Conservation (phyloP, 2,888 invertebrate species). For the Drosophila kokeensis region DNA sequence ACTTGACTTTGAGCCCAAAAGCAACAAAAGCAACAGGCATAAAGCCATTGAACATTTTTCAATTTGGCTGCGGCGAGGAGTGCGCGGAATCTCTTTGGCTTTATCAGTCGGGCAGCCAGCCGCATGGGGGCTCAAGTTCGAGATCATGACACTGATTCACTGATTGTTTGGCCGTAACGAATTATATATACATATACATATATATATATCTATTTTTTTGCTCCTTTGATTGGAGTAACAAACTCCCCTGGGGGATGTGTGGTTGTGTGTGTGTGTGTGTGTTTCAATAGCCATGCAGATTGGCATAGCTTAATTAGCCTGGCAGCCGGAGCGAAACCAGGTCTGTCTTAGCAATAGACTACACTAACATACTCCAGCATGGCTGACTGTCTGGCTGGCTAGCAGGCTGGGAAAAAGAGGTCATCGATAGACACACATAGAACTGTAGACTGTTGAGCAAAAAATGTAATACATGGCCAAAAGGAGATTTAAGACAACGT, state of each 20-base stretch:
- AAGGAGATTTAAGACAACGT: slow-evolving; percentile 45
- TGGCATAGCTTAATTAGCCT: slow-evolving; percentile 76
- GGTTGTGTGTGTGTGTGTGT: slow-evolving; percentile 14
- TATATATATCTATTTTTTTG: slow-evolving; percentile 20
- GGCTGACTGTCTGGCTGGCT: slow-evolving; percentile 15
- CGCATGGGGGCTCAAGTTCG: slow-evolving; percentile 71
- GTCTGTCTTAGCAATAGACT: slow-evolving; percentile 37
- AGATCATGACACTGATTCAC: slow-evolving; percentile 81
- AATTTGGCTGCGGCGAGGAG: slow-evolving; percentile 53
- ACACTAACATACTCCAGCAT: slow-evolving; percentile 45
- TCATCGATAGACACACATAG: slow-evolving; percentile 64
- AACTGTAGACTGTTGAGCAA: slow-evolving; percentile 27
- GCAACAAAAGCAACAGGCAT: slow-evolving; percentile 38
- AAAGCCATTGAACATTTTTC: slow-evolving; percentile 65
- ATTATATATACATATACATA: slow-evolving; percentile 16
- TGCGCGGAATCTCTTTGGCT: slow-evolving; percentile 33
- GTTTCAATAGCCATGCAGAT: slow-evolving; percentile 59
- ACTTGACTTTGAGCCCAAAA: slow-evolving; percentile 79
- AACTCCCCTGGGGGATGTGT: slow-evolving; percentile 22
- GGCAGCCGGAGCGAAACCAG: slow-evolving; percentile 48
- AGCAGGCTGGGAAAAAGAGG: slow-evolving; percentile 63
- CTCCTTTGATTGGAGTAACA: slow-evolving; percentile 55
- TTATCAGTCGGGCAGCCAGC: slow-evolving; percentile 43
- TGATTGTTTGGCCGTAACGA: slow-evolving; percentile 54
- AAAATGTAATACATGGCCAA: slow-evolving; percentile 52